Evolutionary conservation across 35 echinoderm and acorn worm genomes (phyloP).

Genomic region (Anneissia japonica): DNA sequence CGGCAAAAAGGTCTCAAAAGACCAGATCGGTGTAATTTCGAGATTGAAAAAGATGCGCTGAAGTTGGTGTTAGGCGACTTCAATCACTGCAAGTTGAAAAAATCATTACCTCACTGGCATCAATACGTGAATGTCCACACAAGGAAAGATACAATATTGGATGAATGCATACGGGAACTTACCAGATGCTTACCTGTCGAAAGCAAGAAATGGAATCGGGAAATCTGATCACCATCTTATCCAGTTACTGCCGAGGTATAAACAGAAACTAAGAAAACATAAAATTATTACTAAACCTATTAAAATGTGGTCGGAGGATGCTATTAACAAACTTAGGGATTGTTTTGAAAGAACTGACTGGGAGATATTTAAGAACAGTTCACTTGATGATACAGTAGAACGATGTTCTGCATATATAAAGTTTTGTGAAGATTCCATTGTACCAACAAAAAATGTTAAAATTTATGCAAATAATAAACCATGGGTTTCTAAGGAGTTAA

Average conservation of each 20-base stretch:
- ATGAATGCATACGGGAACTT: conserved; percentile 24
- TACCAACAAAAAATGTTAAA: neutral
- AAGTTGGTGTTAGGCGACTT: conserved; percentile 23
- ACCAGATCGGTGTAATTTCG: no score
- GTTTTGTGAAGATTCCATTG: neutral
- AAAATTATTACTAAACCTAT: neutral
- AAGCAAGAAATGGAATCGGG: neutral
- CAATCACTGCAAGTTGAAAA: conserved; percentile 11
- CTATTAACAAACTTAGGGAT: neutral
- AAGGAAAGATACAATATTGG: neutral
- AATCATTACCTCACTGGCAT: neutral
- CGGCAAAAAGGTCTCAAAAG: no score
- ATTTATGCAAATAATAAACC: neutral
- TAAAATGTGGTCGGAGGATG: neutral
- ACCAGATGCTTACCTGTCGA: neutral
- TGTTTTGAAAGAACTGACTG: neutral
- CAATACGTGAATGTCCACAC: conserved; percentile 11
- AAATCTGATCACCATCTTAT: conserved; percentile 6
- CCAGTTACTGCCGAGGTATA: neutral
- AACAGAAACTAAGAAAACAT: neutral
- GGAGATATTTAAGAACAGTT: neutral
- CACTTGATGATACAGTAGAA: neutral
- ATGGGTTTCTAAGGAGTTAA: neutral
- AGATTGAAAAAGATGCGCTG: neutral
- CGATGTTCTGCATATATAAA: neutral